phyloP scores from a whole-genome alignment of 2,797 vertebrate species.

The Lates japonicus region DNA sequence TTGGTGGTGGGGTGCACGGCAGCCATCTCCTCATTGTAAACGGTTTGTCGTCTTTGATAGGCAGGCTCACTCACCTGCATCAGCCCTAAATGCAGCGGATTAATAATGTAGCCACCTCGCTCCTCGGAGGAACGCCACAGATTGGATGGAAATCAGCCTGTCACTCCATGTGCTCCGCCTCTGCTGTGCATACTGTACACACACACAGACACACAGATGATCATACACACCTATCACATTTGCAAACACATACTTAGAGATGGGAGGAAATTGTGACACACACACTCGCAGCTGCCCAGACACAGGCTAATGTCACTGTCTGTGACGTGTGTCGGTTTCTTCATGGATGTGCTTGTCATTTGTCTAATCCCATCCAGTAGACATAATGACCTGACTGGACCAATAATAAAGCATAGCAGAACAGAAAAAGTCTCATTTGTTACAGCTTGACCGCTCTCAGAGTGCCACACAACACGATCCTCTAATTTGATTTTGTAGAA shows the following conservation, averaged over 20 bases:
- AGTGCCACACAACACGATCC: not conserved
- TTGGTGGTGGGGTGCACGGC: not conserved
- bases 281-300: not conserved
- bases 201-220: not conserved
- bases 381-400: slow-evolving; percentile 5
- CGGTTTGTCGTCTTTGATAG: slow-evolving; percentile 46
- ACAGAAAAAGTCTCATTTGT: slow-evolving; percentile 11
- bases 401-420: slow-evolving; percentile 13
- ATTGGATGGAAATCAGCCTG: slow-evolving; percentile 60
- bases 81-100: slow-evolving; percentile 47
- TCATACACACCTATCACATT: slow-evolving; percentile 13
- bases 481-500: not conserved
- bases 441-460: slow-evolving; percentile 1
- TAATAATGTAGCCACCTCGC: slow-evolving; percentile 54
- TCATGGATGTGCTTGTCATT: slow-evolving; percentile 27
- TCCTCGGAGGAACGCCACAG: slow-evolving; percentile 27
- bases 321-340: slow-evolving; percentile 36
- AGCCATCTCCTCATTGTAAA: slow-evolving; percentile 38
- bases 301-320: slow-evolving; percentile 15
- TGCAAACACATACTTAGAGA: slow-evolving; percentile 4
- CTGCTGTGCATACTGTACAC: not conserved
- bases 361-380: slow-evolving; percentile 5
- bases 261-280: not conserved
- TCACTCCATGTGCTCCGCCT: slow-evolving; percentile 20
- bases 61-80: slow-evolving; percentile 48